Evolutionary conservation across 2,797 vertebrate species (phyloP).

Genomic region (Pyrocephalus nanus): DNA sequence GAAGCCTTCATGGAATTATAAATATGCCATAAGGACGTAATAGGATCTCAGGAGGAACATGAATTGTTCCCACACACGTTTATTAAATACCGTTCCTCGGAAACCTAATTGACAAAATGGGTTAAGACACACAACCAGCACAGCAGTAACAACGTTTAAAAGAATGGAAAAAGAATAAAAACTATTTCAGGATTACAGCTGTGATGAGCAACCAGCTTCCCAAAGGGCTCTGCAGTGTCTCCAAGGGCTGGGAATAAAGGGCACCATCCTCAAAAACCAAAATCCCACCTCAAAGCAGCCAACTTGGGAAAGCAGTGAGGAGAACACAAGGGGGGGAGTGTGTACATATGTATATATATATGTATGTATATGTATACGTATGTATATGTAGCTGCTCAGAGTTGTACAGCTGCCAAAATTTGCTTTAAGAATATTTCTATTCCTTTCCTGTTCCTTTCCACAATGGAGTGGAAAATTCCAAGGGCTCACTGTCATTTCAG

Average conservation of each 20-base stretch:
- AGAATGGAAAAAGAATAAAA: background rate
- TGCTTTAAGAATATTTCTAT: background rate
- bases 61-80: background rate
- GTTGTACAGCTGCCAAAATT: background rate
- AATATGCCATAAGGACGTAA: fast-evolving
- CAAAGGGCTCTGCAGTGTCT: background rate
- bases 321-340: fast-evolving
- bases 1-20: background rate
- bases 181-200: background rate
- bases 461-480: background rate
- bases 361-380: background rate
- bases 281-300: background rate
- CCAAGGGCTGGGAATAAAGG: background rate
- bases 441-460: background rate
- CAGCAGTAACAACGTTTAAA: background rate
- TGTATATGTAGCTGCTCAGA: background rate
- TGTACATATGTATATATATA: no score
- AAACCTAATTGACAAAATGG: background rate
- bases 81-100: background rate
- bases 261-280: background rate
- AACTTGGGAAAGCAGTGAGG: fast-evolving
- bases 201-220: background rate
- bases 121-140: background rate
- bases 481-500: background rate
- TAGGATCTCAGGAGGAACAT: background rate